A percentile compares a stretch with the other conserved stretches of the same genome.
These are phyloP conservation scores for Otus scops DNA, from an alignment of 2,797 vertebrate species.

Conservation along the genomic window DNA sequence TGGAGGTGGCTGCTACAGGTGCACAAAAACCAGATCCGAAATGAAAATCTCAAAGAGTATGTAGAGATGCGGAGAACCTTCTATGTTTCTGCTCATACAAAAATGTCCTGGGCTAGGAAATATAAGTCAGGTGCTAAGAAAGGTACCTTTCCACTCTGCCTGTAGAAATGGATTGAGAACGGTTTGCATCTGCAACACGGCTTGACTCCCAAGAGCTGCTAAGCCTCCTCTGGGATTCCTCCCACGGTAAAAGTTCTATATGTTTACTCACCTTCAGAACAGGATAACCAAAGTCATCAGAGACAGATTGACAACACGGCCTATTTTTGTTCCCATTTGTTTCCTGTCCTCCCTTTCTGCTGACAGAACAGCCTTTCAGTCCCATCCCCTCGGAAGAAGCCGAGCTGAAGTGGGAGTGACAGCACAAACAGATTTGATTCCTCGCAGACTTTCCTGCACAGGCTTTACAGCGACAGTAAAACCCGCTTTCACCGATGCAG, in stretches of 20 bases:
- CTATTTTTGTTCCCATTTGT: constrained; percentile 29
- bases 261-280: constrained; percentile 19
- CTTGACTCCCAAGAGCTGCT: not conserved
- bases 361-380: constrained; percentile 16
- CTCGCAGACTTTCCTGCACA: not conserved
- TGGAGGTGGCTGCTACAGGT: not conserved
- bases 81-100: not conserved
- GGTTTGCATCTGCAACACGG: not conserved
- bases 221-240: not conserved
- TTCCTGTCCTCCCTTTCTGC: not conserved
- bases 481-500: not conserved
- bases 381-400: not conserved
- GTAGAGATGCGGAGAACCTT: not conserved
- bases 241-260: not conserved
- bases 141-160: not conserved
- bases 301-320: not conserved
- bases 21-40: not conserved
- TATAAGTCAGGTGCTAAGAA: not conserved
- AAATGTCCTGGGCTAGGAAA: not conserved
- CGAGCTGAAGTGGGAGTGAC: constrained; percentile 38
- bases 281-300: constrained; percentile 11
- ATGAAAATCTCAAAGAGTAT: not conserved
- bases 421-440: constrained; percentile 27
- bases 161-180: not conserved
- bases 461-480: not conserved